phyloP scores from a whole-genome alignment of 30 jellyfish, hydroid and myxozoan species.

The Nemopilema nomurai region DNA sequence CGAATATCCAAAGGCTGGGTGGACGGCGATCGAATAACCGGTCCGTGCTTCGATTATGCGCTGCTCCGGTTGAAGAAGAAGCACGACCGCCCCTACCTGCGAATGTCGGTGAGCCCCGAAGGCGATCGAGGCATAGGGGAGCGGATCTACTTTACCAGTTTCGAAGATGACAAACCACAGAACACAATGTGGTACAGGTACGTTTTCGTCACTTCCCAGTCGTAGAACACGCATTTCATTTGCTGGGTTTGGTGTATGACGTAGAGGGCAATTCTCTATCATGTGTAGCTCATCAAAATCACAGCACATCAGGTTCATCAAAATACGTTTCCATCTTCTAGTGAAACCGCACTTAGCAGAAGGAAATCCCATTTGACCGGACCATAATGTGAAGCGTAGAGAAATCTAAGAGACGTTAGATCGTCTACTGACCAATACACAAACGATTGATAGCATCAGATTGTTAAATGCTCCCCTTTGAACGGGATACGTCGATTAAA shows the following conservation, averaged over 20 bases:
- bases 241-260: too few species aligned
- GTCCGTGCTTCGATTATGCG: conserved; percentile 96
- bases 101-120: conserved; percentile 80
- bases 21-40: conserved; percentile 82
- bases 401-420: not conserved
- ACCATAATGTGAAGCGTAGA: not conserved
- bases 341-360: not conserved
- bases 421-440: too few species aligned
- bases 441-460: too few species aligned
- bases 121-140: conserved; percentile 91
- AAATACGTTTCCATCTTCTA: not conserved
- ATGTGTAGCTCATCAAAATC: too few species aligned
- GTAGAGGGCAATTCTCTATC: too few species aligned
- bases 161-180: conserved; percentile 98
- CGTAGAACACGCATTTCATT: too few species aligned
- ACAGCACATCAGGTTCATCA: not conserved
- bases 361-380: not conserved
- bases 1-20: conserved; percentile 98
- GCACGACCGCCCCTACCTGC: conserved; percentile 87
- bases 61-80: conserved; percentile 62
- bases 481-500: too few species aligned
- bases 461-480: too few species aligned
- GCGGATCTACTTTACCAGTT: conserved; percentile 91
- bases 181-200: conserved; percentile 98
- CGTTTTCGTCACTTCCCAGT: not conserved